Conservation (phyloP, 2,888 invertebrate genomes). For the Onthophagus sagittarius region DNA sequence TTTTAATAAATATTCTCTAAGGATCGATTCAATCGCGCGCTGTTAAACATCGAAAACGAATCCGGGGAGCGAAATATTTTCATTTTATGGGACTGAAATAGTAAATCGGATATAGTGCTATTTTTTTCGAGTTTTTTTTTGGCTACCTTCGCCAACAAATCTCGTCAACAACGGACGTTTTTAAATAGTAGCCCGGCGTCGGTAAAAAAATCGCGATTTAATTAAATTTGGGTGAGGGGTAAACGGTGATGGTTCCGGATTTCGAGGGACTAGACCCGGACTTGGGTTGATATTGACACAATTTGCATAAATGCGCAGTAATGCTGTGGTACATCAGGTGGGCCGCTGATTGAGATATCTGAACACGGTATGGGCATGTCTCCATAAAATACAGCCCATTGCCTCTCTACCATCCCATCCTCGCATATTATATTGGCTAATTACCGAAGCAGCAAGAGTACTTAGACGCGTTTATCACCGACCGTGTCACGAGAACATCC, state of each 20-base stretch:
- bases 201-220: constrained; percentile 14
- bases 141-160: constrained; percentile 3
- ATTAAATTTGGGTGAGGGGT: constrained; percentile 15
- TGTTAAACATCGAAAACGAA: neutral
- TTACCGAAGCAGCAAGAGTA: constrained; percentile 11
- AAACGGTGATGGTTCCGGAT: constrained; percentile 7
- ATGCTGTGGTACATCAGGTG: constrained; percentile 45
- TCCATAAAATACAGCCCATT: constrained; percentile 31
- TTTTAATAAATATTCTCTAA: too few relatives aligned
- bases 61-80: neutral
- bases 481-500: too few relatives aligned
- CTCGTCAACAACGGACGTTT: constrained; percentile 12
- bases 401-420: constrained; percentile 3
- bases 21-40: too few relatives aligned
- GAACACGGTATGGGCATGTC: constrained; percentile 48
- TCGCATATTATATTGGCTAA: constrained; percentile 26
- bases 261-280: constrained; percentile 17
- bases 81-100: neutral
- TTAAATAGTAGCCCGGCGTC: constrained; percentile 4
- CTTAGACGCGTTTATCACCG: too few relatives aligned
- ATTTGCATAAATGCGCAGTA: constrained; percentile 45
- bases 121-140: neutral
- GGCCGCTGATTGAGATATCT: constrained; percentile 46
- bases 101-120: neutral
- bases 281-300: constrained; percentile 37